Base-by-base conservation (phyloP, 2,797 vertebrate genomes). In the Melanotaenia trifasciata region DNA sequence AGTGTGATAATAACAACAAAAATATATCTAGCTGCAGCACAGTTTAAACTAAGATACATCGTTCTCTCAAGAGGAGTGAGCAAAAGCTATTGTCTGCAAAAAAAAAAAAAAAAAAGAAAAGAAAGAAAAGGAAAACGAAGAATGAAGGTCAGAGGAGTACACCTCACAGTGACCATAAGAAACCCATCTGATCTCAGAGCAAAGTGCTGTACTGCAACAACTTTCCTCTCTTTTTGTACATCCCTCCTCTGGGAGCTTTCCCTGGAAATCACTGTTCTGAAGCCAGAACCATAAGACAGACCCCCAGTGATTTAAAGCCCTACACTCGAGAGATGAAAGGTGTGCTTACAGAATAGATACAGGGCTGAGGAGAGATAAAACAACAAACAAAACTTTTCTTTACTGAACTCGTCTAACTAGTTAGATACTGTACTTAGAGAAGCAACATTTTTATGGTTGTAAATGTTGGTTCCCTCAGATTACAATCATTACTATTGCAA, bases 181-280 rank as follows among this genome's bases (percentile, higher is more conserved):
- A 86, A 78, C 58, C 67, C 56, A 84, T 75, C 62, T 80, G 81
- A 87, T 83, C 70, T 83, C 57, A 63, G 67, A 59, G 73, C 80
- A 85, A 84, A 70, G 69, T 76, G 76, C 81, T 79, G 77, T 62
- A 54, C 43, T 71, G 63, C 76, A 82, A 69, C 71, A 87, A 76
- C 84, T 84, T 84, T 82, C 68, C 70, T 76, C 67, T 80, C 61
- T 47, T 85, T 81, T 68, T 81, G 68, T 69, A 75, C 78, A 76
- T 16, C 12, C 33, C 54, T 78, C 85, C 72, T 84, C 14, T 2
- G 79, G 76, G 76, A 85, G 26, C 71, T 61, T 32, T 77, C 70
- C 61, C 59, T 43, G 43, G 64, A 67, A 76, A 77, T 74, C 65
- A 65, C 40, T 72, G 68, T 77, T 79, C 79, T 74, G 63, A 78